Evolutionary conservation across 2,797 vertebrate genomes (phyloP).

Genomic region (Gobio occitaniae): DNA sequence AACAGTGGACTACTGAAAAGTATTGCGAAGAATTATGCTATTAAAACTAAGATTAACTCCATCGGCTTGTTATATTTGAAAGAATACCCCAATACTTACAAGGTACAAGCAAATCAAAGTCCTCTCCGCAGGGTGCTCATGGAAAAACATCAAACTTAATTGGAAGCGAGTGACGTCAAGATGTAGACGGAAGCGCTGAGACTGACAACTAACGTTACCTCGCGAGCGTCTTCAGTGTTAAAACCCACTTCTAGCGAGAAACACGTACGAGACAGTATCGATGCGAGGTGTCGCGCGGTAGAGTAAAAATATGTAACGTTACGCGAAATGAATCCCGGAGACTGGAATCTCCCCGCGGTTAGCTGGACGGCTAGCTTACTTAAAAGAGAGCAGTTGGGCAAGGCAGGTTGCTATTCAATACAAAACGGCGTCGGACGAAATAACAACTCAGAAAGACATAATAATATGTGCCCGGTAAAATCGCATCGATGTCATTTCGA

Average conservation of each 20-base stretch:
- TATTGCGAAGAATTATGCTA: background rate
- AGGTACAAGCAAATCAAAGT: conserved; percentile 75
- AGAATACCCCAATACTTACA: conserved; percentile 67
- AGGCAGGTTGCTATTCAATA: conserved; percentile 14
- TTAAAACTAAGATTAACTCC: background rate
- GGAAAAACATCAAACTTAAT: conserved; percentile 71
- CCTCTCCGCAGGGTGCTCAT: conserved; percentile 66
- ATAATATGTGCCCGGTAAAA: background rate
- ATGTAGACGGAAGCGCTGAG: conserved; percentile 66
- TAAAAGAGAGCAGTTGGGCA: conserved; percentile 63
- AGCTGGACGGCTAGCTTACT: conserved; percentile 62
- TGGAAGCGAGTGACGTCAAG: conserved; percentile 66
- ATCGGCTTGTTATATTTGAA: background rate
- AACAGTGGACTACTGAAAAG: background rate
- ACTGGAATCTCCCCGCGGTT: conserved; percentile 35
- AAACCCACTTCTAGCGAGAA: background rate
- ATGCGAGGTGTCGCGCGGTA: background rate
- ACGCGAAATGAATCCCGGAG: background rate
- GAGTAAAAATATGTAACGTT: background rate
- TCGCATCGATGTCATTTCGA: background rate
- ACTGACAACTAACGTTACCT: conserved; percentile 33
- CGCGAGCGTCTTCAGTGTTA: conserved; percentile 19
- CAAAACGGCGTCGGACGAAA: background rate
- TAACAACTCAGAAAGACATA: background rate
- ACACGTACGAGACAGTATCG: background rate